phyloP scores from a whole-genome alignment of 2,888 invertebrate genomes.

The Aelia acuminata region DNA sequence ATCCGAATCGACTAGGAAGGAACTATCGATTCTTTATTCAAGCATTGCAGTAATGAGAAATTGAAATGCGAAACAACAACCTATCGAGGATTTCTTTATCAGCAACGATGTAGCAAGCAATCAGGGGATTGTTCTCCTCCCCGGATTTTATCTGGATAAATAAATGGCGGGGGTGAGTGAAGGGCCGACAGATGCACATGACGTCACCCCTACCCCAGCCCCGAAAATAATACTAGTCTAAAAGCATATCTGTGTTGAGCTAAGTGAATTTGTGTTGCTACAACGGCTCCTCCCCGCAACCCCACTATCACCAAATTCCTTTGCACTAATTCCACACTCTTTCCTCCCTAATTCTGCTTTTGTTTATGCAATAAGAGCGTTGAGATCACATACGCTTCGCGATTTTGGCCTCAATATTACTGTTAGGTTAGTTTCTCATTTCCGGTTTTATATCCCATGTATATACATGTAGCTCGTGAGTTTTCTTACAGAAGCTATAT shows the following conservation, averaged over 20 bases:
- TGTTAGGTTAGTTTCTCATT: neutral
- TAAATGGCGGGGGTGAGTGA: constrained; percentile 57
- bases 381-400: neutral
- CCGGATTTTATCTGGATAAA: constrained; percentile 48
- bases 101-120: constrained; percentile 8
- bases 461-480: too few relatives aligned
- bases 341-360: constrained; percentile 6
- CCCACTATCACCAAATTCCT: constrained; percentile 28
- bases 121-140: constrained; percentile 5
- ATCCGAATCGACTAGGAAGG: neutral
- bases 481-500: too few relatives aligned
- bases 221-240: constrained; percentile 68
- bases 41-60: neutral
- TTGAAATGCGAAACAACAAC: neutral
- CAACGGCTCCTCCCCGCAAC: constrained; percentile 17
- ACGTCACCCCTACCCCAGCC: constrained; percentile 61
- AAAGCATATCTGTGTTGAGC: constrained; percentile 68
- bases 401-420: neutral
- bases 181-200: constrained; percentile 65
- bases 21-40: neutral
- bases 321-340: constrained; percentile 23
- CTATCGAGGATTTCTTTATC: neutral
- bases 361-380: neutral
- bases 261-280: constrained; percentile 67
- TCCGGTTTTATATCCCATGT: too few relatives aligned